Evolutionary conservation across 2,888 invertebrate species (phyloP).

Genomic region (Sinodicranocentrus sp.): DNA sequence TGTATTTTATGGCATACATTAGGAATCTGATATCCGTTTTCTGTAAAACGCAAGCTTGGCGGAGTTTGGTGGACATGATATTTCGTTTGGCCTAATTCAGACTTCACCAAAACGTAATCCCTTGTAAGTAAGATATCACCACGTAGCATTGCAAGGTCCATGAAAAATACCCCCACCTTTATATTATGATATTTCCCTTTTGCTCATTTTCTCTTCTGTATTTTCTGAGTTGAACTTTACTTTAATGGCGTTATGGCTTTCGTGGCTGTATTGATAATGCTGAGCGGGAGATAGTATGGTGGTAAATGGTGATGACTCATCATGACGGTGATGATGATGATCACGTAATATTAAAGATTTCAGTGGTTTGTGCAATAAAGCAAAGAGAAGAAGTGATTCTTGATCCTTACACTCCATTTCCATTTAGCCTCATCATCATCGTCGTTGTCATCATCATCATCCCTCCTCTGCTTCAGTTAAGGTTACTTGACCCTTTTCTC

Average conservation of each 20-base stretch:
- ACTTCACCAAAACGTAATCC: too few species aligned
- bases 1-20: too few species aligned
- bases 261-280: conserved; percentile 39
- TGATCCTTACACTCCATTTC: conserved; percentile 62
- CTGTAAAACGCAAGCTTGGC: too few species aligned
- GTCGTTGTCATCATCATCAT: conserved; percentile 24
- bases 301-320: conserved; percentile 39
- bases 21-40: too few species aligned
- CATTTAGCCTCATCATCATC: conserved; percentile 47
- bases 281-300: conserved; percentile 16
- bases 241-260: conserved; percentile 25
- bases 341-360: conserved; percentile 46
- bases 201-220: too few species aligned
- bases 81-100: too few species aligned
- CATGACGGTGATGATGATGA: conserved; percentile 31
- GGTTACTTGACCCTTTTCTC: conserved; percentile 20
- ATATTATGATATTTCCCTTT: too few species aligned
- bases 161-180: too few species aligned
- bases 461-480: not conserved
- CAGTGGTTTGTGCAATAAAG: conserved; percentile 9
- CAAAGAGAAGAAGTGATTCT: conserved; percentile 49
- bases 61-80: too few species aligned
- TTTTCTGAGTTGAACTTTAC: not conserved
- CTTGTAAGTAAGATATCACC: too few species aligned
- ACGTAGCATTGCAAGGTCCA: too few species aligned